Conservation (phyloP, 1,140 invertebrate species). For the Macrosteles quadrilineatus region DNA sequence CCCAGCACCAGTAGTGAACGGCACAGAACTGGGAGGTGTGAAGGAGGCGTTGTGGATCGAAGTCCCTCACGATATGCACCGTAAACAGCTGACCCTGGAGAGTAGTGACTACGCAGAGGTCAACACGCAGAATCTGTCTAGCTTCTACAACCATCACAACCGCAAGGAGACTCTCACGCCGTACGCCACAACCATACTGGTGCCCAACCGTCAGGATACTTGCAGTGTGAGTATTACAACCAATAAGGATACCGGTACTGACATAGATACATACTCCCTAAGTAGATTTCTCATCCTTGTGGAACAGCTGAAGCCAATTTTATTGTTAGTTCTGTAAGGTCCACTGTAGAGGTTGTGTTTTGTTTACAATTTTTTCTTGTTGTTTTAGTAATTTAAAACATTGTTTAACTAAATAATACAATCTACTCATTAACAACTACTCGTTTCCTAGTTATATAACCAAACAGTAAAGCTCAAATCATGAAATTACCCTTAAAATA, state of each 20-base stretch:
- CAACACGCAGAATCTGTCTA: conserved; percentile 70
- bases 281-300: no score
- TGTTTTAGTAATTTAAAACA: no score
- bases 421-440: no score
- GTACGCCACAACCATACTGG: conserved; percentile 79
- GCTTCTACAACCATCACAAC: conserved; percentile 73
- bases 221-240: conserved; percentile 50
- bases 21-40: conserved; percentile 46
- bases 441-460: no score
- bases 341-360: no score
- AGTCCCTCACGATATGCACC: conserved; percentile 67
- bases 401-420: no score
- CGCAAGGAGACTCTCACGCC: conserved; percentile 65
- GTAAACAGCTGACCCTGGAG: conserved; percentile 66
- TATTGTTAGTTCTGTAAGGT: no score
- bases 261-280: no score
- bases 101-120: conserved; percentile 79
- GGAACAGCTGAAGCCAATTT: no score
- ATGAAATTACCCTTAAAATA: no score
- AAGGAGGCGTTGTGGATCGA: conserved; percentile 77
- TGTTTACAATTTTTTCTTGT: no score
- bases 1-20: conserved; percentile 41
- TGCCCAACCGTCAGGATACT: conserved; percentile 49
- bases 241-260: conserved; percentile 25
- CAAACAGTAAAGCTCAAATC: no score